Evolutionary conservation across 1,140 invertebrate genomes (phyloP), one percentile per base, ranked within the genome.

Genomic region (Mercenaria mercenaria): DNA sequence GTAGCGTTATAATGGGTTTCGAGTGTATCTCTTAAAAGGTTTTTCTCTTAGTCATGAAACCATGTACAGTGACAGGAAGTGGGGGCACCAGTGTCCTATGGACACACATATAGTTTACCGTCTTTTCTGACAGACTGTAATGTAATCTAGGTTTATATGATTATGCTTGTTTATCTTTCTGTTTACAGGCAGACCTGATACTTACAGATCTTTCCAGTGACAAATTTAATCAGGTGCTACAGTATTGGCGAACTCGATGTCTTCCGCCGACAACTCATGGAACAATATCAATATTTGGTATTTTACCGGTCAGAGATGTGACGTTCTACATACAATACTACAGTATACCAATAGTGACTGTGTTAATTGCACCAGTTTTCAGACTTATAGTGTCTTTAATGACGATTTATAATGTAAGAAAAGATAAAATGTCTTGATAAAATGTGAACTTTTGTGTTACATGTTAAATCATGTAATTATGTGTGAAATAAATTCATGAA

Each of bases 311-410:
- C 8, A 74, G 92, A 34, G 94, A 94, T 72, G 88, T 95, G 6
- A 87, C 91, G 10, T 91, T 92, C 50, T 95, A 95, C 82, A 79
- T 95, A 34, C 95, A 95, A 90, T 95, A 94, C 61, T 95, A 95
- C 90, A 93, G 92, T 64, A 85, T 95, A 29, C 94, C 95, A 32
- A 89, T 95, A 11, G 47, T 93, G 2, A 95, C 94, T n/a, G 91
- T 94, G 20, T 84, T 95, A 15, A 34, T 94, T 11, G 94, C 94
- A 26, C 95, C 95, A 20, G 79, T 95, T 6, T 50, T 95, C 15
- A 92, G 92, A 83, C 90, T 95, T 15, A 82, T 94, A 29, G 83
- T 94, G 18, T 92, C 95, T 18, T 79, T 95, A 0, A 86, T 88
- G 34, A 59, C 92, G 11, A 79, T 95, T 4, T 95, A 95, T 56